Evolutionary conservation across 2,113 vertebrate genomes (phyloP), one percentile per base, ranked within the genome.

Genomic region (Paralichthys olivaceus): DNA sequence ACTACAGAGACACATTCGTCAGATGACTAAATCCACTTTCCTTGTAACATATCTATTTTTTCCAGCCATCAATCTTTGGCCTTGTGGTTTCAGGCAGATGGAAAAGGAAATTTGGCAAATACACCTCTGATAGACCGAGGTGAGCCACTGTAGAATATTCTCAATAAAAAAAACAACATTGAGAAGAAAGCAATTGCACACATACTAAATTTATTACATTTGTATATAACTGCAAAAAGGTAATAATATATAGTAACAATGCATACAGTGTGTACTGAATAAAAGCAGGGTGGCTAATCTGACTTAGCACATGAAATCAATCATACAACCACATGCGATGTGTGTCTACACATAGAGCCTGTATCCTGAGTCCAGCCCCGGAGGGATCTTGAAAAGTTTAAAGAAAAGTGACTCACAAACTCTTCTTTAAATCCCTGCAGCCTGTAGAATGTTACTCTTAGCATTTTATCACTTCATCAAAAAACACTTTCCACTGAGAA

Each of bases 31-130:
- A 87, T 83, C 80, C 69, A 77, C 69, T 79, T 83, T 83, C 66
- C 55, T 86, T 84, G 63, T 78, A 86, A 84, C 72, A 75, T 74
- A 53, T 77, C 85, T 45, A 28, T 64, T 61, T 56, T 64, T 78
- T 66, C 57, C 72, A 61, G 53, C 47, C 74, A 81, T 83, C 72
- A 75, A 80, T 78, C 86, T 73, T 82, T 69, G 73, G 76, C 77
- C 68, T 87, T 80, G 81, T 62, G 80, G 69, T 84, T 86, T 60
- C 19, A 86, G 72, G 83, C 79, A 87, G 77, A 78, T 84, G 81
- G 80, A 85, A 87, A 90, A 87, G 82, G 49, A 88, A 77, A 80
- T 76, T 77, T 89, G 85, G 78, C 81, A 77, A 73, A 81, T 43
- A 28, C 14, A 61, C 19, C 25, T 53, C 54, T 80, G 68, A 69